Conservation (phyloP, 2,888 invertebrate species). For the Aphodius granarius region DNA sequence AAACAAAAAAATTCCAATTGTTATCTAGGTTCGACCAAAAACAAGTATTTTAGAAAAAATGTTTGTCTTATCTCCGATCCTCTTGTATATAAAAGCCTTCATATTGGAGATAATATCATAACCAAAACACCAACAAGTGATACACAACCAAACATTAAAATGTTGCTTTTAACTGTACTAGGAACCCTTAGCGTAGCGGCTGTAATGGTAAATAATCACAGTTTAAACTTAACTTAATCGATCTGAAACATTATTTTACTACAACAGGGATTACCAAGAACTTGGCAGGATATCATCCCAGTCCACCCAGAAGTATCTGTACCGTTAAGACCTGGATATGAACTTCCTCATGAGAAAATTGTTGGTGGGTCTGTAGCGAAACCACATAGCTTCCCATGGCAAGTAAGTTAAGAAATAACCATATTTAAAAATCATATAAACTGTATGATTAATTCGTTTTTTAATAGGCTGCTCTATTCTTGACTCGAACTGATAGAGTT, state of each 20-base stretch:
- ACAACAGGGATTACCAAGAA: neutral
- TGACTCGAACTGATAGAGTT: constrained; percentile 38
- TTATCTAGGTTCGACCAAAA: too few relatives aligned
- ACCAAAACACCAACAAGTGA: neutral
- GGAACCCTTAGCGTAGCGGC: neutral
- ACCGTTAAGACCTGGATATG: neutral
- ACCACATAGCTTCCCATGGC: constrained; percentile 9
- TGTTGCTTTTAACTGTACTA: neutral
- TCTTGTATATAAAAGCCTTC: neutral
- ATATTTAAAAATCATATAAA: neutral
- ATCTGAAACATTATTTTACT: neutral
- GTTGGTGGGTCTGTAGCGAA: neutral
- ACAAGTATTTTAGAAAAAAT: too few relatives aligned
- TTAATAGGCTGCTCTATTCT: constrained; percentile 33
- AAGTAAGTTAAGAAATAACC: neutral
- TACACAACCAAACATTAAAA: neutral
- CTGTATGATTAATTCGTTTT: constrained; percentile 15
- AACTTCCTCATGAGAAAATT: neutral
- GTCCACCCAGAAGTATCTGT: neutral
- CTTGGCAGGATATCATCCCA: constrained; percentile 2
- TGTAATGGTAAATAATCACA: neutral
- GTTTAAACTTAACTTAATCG: neutral
- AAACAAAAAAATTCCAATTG: neutral
- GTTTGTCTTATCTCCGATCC: too few relatives aligned
- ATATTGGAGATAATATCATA: neutral